Evolutionary conservation across 2,888 invertebrate species (phyloP).

Genomic region (Drosophila bunnanda): DNA sequence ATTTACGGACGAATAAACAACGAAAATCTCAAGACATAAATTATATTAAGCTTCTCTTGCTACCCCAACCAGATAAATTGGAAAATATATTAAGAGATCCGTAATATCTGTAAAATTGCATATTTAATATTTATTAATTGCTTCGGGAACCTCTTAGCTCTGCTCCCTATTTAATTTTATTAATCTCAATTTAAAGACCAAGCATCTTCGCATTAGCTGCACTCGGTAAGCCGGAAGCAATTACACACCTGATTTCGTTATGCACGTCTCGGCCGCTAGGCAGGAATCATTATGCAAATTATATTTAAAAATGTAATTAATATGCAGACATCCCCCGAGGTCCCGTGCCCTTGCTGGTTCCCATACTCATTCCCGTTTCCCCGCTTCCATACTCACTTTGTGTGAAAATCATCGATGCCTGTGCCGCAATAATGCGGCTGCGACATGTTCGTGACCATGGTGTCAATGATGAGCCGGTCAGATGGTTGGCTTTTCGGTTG

Average conservation of each 20-base stretch:
- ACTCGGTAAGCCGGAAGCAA: slow-evolving; percentile 45
- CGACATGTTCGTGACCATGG: slow-evolving; percentile 82
- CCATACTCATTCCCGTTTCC: neutral
- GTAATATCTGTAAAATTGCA: neutral
- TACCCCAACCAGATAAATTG: too few relatives aligned
- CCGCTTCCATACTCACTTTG: slow-evolving; percentile 76
- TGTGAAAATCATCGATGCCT: slow-evolving; percentile 84
- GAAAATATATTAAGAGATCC: neutral
- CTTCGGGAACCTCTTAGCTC: neutral
- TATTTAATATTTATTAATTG: too few relatives aligned
- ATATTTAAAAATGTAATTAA: slow-evolving; percentile 69
- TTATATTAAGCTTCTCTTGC: too few relatives aligned
- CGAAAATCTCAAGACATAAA: too few relatives aligned
- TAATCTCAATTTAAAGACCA: neutral
- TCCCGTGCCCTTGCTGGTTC: neutral
- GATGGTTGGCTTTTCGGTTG: slow-evolving; percentile 12
- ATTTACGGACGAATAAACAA: too few relatives aligned
- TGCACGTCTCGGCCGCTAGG: slow-evolving; percentile 34
- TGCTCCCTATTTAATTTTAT: neutral
- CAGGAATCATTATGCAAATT: slow-evolving; percentile 71
- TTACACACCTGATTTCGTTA: slow-evolving; percentile 66
- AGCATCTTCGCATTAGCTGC: slow-evolving; percentile 11
- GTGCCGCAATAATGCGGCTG: slow-evolving; percentile 83
- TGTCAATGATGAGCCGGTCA: slow-evolving; percentile 55
- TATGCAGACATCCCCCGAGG: slow-evolving; percentile 50